Conservation (phyloP, 2,888 invertebrate species). For the Aphodius granarius region DNA sequence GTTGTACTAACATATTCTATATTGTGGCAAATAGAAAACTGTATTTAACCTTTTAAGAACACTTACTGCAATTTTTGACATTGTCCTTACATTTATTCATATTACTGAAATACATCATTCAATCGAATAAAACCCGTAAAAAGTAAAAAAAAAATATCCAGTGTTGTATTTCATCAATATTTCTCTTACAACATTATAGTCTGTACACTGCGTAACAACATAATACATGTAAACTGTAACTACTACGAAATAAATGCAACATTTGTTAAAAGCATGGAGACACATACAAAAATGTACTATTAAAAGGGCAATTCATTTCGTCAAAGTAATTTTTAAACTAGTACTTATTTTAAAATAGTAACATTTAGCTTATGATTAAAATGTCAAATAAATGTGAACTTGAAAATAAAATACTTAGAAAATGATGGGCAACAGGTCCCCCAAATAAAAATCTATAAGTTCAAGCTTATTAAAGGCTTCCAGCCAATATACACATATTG, state of each 20-base stretch:
- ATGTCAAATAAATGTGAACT: slow-evolving; percentile 8
- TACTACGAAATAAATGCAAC: slow-evolving; percentile 24
- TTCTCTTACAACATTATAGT: slow-evolving; percentile 3
- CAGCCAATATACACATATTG: slow-evolving; percentile 21
- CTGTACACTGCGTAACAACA: slow-evolving; percentile 25
- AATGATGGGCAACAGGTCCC: slow-evolving; percentile 9
- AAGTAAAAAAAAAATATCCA: not conserved
- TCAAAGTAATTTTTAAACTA: slow-evolving; percentile 16
- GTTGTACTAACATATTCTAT: slow-evolving; percentile 5
- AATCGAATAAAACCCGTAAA: not conserved
- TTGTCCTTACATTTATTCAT: not conserved
- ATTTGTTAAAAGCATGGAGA: slow-evolving; percentile 11
- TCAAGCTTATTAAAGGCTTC: slow-evolving; percentile 3
- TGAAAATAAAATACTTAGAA: slow-evolving; percentile 20
- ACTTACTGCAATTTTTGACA: slow-evolving; percentile 12
- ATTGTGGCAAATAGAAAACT: slow-evolving; percentile 14
- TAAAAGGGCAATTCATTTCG: slow-evolving; percentile 5
- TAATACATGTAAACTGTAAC: slow-evolving; percentile 18
- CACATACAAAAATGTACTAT: slow-evolving; percentile 4
- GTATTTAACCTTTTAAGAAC: slow-evolving; percentile 10
- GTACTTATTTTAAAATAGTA: slow-evolving; percentile 28
- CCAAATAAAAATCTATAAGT: slow-evolving; percentile 3
- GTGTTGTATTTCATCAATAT: not conserved
- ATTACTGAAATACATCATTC: not conserved
- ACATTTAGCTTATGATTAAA: slow-evolving; percentile 24